Conservation (phyloP, 2,888 invertebrate genomes). For the Pristionchus arcanus region DNA sequence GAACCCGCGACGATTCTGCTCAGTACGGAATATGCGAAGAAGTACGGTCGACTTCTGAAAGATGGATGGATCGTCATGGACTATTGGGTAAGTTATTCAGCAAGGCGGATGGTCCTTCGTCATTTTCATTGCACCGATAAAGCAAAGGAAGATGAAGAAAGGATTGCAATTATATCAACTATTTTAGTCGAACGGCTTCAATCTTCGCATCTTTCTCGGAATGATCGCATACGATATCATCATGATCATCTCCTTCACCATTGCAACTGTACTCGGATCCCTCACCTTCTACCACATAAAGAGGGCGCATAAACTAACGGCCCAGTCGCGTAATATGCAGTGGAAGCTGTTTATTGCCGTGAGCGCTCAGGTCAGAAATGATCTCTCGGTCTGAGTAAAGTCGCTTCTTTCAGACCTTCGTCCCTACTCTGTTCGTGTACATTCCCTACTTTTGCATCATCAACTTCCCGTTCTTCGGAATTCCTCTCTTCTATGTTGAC, state of each 20-base stretch:
- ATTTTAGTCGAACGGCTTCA: neutral
- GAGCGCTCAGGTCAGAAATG: neutral
- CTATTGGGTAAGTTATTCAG: neutral
- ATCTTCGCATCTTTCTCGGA: neutral
- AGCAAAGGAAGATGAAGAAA: neutral
- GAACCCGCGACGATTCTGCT: neutral
- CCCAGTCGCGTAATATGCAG: neutral
- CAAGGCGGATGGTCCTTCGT: neutral
- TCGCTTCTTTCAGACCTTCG: neutral
- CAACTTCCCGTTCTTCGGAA: neutral
- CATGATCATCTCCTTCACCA: neutral
- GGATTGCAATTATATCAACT: neutral
- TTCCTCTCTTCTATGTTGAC: conserved; percentile 6
- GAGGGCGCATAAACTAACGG: neutral
- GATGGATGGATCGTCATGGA: neutral
- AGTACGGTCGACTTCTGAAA: neutral
- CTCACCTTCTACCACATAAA: neutral
- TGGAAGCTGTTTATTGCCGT: neutral
- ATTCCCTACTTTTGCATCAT: conserved; percentile 11
- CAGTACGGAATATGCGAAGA: neutral
- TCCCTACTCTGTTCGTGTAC: neutral
- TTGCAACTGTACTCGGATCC: neutral
- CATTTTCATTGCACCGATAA: too few relatives aligned
- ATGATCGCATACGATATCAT: neutral
- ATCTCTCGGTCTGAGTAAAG: neutral